These are phyloP conservation scores for Vesta saturnalis DNA, from an alignment of 2,888 invertebrate genomes.

Conservation along the genomic window DNA sequence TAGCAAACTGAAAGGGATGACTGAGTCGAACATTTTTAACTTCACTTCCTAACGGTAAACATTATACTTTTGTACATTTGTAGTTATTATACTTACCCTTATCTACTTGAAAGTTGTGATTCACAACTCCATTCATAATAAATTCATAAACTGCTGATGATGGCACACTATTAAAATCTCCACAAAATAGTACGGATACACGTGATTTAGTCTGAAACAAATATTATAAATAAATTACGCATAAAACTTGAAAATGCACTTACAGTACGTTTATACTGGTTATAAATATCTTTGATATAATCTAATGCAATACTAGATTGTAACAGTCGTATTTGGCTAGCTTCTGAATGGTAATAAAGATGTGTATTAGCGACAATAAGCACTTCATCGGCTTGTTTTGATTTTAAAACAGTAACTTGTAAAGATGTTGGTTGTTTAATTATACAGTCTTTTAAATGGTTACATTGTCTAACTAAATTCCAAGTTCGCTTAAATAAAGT, in stretches of 20 bases:
- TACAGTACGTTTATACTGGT: constrained; percentile 59
- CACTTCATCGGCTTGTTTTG: constrained; percentile 67
- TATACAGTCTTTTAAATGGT: constrained; percentile 66
- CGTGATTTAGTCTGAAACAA: constrained; percentile 58
- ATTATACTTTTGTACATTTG: neutral
- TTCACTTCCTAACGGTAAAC: constrained; percentile 65
- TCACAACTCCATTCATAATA: constrained; percentile 70
- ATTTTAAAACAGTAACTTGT: constrained; percentile 68
- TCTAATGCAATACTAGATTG: constrained; percentile 80
- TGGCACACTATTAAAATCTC: constrained; percentile 93
- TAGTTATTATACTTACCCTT: neutral
- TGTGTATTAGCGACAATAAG: constrained; percentile 86
- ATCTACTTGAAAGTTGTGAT: constrained; percentile 10
- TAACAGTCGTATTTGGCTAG: constrained; percentile 87
- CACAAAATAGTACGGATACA: constrained; percentile 81
- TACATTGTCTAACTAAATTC: constrained; percentile 68
- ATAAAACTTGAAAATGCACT: constrained; percentile 18
- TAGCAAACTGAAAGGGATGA: constrained; percentile 74
- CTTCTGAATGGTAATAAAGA: constrained; percentile 91
- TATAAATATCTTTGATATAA: constrained; percentile 71
- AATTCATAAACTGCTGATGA: constrained; percentile 83
- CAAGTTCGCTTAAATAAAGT: constrained; percentile 67
- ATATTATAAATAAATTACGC: neutral
- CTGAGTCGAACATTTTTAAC: constrained; percentile 69
- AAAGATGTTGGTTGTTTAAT: constrained; percentile 72